Evolutionary conservation across 1,140 invertebrate species (phyloP), one percentile per base, ranked within the genome.

Genomic region (Potamilus streckersoni): DNA sequence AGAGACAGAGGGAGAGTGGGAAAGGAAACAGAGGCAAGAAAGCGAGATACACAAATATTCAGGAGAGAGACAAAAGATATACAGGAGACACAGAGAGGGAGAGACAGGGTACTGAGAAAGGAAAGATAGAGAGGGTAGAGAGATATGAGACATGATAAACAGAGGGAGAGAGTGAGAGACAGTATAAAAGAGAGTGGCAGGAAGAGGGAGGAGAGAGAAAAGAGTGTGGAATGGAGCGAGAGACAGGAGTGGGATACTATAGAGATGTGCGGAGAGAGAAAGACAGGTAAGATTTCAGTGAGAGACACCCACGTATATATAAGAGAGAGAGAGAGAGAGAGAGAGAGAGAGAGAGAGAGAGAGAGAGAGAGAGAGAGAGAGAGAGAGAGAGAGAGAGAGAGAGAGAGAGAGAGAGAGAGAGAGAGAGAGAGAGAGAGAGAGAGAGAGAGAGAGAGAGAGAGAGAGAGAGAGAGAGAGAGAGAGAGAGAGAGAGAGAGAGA

Each of bases 401-500:
- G 68, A 56, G 68, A 13, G 68, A 27, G 68, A 16, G 68, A 56
- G 68, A 15, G 11, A 31, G 38, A 56, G 49, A 31, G 56, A 38
- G 38, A n/a, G 63, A 5, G 55, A 20, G 72, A 65, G 63, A 58
- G 64, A n/a, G 59, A 20, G 55, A 74, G 27, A 62, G 2, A 38
- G 5, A 61, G 20, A 61, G 0, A 74, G 56, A 56, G 64, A 74
- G 49, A 60, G 57, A 60, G 57, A 12, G 55, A 58, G 49, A 16
- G 56, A 68, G 31, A 55, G 31, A 15, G 63, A 67, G 55, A 59
- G 56, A 13, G 62, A 74, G 63, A 59, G 55, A 68, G 57, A 59
- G 57, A 69, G 63, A 60, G 72, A 68, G 65, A 60, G 65, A 68
- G 56, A 69, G 72, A 74, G 72, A 74, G 64, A 74, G 72, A 69